Percentiles rank a stretch among this genome's conserved stretches.
Evolutionary conservation across 1,140 invertebrate species (phyloP).

Genomic region (Cyclargus thomasi): DNA sequence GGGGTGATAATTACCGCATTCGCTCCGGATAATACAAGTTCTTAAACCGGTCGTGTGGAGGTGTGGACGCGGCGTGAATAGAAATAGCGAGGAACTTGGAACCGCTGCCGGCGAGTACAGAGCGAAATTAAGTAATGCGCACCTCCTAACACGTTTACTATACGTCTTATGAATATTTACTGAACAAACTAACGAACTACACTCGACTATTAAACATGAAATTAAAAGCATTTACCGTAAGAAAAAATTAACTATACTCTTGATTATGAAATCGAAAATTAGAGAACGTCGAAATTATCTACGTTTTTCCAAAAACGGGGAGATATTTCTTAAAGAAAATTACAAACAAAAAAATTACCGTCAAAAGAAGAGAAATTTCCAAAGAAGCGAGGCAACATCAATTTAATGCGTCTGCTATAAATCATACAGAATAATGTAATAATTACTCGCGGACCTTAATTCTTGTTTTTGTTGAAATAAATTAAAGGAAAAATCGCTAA

Average conservation of each 20-base stretch:
- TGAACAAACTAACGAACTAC: too few species aligned
- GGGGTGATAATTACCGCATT: conserved; percentile 10
- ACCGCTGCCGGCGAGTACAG: neutral
- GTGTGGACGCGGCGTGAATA: neutral
- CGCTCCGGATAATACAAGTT: neutral
- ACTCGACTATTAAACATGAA: too few species aligned
- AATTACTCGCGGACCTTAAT: conserved; percentile 10
- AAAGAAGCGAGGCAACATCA: neutral
- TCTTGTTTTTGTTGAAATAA: conserved; percentile 11
- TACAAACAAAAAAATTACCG: neutral
- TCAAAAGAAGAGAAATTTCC: neutral
- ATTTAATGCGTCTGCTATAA: conserved; percentile 9
- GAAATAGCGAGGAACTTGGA: neutral
- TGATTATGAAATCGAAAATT: too few species aligned
- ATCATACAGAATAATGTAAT: conserved; percentile 9
- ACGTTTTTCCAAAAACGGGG: neutral
- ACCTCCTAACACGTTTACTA: neutral
- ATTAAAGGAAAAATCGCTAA: conserved; percentile 10
- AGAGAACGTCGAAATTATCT: neutral
- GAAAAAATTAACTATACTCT: too few species aligned
- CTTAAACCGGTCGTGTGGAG: neutral
- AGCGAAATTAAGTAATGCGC: neutral
- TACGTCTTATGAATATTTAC: neutral
- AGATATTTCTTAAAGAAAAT: neutral
- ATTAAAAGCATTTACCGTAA: too few species aligned